Base-by-base conservation (phyloP, 2,888 invertebrate species). In the Philhelius pedissequus region DNA sequence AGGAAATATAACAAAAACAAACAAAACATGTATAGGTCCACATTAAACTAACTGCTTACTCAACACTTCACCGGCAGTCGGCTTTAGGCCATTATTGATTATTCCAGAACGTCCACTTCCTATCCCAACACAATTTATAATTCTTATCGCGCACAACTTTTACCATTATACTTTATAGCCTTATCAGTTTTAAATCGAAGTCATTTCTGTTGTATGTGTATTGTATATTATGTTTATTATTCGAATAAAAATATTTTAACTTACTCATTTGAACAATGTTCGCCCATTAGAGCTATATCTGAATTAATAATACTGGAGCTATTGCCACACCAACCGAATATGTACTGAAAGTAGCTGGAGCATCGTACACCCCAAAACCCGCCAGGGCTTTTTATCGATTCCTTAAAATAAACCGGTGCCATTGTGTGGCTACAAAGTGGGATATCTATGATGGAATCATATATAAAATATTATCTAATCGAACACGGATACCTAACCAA, bases 391-490 rank as follows among this genome's bases (percentile, higher is more conserved):
- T 78, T 84, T 50, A 88, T 87, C 25, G 88, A 88, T 82, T 88
- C 88, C 43, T 86, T 87, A 73, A 88, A 88, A 62, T 88, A 88
- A 25, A 86, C 80, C 20, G 86, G 82, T 58, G 88, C 83, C 87
- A 88, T 84, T 71, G 87, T 87, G 32, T 89, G 89, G 79, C 88
- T 88, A 64, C 89, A 89, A 8, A 88, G 83, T 32, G 87, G 88
- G 58, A 86, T 75, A 81, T 88, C 89, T 88, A 68, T 30, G 83
- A 80, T 48, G 40, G 30, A 27, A 52, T 52, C 1, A 52, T 25
- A n/a, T 7, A 69, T 6, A 2, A 52, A 25, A 62, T 45, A 15
- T 74, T 50, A 30, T 43, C 22, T 48, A 45, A 64, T 48, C 64
- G n/a, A n/a, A n/a, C n/a, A n/a, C n/a, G n/a, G n/a, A n/a, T n/a